Base-by-base conservation (phyloP, 2,113 vertebrate species). In the Catharus minimus region DNA sequence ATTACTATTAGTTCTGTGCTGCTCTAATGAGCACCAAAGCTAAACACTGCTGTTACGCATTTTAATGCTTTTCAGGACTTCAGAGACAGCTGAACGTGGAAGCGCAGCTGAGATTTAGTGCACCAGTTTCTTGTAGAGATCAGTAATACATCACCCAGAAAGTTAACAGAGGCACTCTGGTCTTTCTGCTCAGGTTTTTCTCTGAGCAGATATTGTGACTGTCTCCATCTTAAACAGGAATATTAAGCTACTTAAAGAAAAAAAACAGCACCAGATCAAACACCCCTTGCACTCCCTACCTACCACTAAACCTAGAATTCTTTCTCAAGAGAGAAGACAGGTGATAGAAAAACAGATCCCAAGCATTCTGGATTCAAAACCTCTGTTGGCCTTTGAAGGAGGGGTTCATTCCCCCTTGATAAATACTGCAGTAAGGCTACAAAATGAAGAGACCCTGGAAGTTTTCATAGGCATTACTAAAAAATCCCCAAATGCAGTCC, bases 1-100 rank as follows among this genome's bases (percentile, higher is more conserved):
- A 96, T 96, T 96, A 95, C 94, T 93, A 88, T 97, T 97, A 95
- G 89, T 95, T 95, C 96, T 94, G 91, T 95, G 96, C 94, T 95
- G 93, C 94, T 95, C 88, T 96, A 97, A 96, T 84, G 95, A 96
- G 94, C 82, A 74, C 82, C 60, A 86, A 97, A 96, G 94, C 93
- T 92, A 96, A 97, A 95, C 93, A 92, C 46, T 82, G 82, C 84
- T 88, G 92, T 78, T 88, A 72, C 20, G 90, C 86, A 96, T 97
- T 85, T 92, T 78, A 90, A 95, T 94, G 94, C 83, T 86, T 89
- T 95, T 92, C 86, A 95, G 79, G 86, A 80, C 75, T 69, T 77
- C 43, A 76, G 73, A 92, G 86, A 95, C 74, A 90, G 83, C 73
- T 47, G 36, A 88, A 62, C 0, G 2, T 18, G 75, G 71, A 95